Evolutionary conservation across 2,888 invertebrate genomes (phyloP), one percentile per base, ranked within the genome.

Genomic region (Penaeus monodon): DNA sequence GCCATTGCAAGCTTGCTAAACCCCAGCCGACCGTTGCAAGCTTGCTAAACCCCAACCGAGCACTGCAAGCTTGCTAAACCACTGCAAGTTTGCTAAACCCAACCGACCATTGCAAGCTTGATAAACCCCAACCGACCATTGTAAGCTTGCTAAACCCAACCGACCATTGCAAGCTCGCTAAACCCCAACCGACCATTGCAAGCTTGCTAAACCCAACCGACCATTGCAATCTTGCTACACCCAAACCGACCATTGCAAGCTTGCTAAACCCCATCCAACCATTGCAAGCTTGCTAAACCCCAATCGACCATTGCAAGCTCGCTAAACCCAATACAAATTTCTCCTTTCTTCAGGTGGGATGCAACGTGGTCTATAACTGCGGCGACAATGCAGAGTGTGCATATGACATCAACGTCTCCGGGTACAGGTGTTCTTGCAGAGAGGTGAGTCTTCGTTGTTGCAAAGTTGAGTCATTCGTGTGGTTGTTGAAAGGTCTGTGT

Each of bases 331-430:
- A 14, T 7, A 10, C n/a, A 33, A 17, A 38, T 93, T 79, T 94
- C 92, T 91, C 92, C 27, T 33, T 84, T 38, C 27, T 27, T 65
- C 83, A 89, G 89, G 92, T 93, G 2, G 95, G 96, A 10, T 97
- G 97, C 91, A 95, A 96, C 90, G 93, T 95, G 2, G 92, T 95
- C 24, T 95, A 96, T 91, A 96, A 96, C 91, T 98, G 98, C 92
- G 96, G 95, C 90, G 93, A 94, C 1, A 95, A 97, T 91, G 97
- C 97, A 17, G 94, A 94, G 70, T 98, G 98, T 92, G 93, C 94
- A 76, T 93, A 94, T n/a, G 92, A 93, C 84, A 49, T 90, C 7
- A 89, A 88, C 17, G 91, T 91, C 27, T 88, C 91, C 70, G 92
- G 92, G 7, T 92, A 92, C 90, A 89, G 92, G 27, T 93, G 93